A percentile compares a stretch with the other conserved stretches of the same genome.
phyloP scores from a whole-genome alignment of 2,797 vertebrate species.

The Podargus strigoides region DNA sequence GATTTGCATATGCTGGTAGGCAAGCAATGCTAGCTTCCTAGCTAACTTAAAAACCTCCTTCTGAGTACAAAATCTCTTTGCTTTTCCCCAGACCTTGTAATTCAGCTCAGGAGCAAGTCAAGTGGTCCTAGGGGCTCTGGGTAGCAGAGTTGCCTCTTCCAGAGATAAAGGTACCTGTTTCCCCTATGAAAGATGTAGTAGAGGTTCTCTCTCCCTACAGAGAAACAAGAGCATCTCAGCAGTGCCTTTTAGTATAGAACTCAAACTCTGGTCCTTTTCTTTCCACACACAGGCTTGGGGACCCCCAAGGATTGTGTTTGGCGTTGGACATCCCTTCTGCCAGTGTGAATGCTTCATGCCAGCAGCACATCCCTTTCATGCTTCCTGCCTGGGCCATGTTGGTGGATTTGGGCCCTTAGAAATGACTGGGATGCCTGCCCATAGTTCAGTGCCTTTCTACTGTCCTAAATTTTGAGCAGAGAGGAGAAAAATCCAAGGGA shows the following conservation, averaged over 20 bases:
- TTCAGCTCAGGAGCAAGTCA: neutral
- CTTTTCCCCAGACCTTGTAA: neutral
- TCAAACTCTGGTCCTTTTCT: neutral
- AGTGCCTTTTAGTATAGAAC: neutral
- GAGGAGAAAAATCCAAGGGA: neutral
- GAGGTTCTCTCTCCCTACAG: neutral
- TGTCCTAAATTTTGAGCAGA: neutral
- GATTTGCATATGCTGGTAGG: neutral
- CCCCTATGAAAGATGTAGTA: rapidly evolving
- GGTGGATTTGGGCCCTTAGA: neutral
- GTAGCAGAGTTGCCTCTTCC: neutral
- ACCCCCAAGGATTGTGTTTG: neutral
- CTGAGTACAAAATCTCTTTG: neutral
- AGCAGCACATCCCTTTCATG: neutral
- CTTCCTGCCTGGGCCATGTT: neutral
- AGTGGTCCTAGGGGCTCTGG: neutral
- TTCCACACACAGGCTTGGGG: neutral
- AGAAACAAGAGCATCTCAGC: neutral
- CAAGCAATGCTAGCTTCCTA: neutral
- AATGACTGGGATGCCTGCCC: neutral
- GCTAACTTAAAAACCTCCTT: neutral
- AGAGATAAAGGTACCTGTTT: neutral
- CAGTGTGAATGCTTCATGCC: neutral
- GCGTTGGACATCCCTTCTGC: neutral
- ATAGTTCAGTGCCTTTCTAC: neutral